Evolutionary conservation across 2,888 invertebrate genomes (phyloP).

Genomic region (Nephrotoma flavescens): DNA sequence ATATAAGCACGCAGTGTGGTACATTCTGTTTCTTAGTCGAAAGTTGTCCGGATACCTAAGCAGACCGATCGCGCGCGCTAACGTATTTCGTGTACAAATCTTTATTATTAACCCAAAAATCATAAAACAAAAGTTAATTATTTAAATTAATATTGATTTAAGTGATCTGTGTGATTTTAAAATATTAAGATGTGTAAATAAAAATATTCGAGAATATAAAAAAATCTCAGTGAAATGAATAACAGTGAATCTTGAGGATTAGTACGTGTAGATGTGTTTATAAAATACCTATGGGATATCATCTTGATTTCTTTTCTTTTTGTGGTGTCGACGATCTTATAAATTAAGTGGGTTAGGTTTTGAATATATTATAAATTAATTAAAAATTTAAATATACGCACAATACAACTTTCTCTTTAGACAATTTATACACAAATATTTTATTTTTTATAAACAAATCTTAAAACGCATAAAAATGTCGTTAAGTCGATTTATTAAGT

Average conservation of each 20-base stretch:
- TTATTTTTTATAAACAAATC: not conserved
- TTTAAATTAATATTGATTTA: not conserved
- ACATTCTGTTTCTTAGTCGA: not conserved
- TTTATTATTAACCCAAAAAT: not conserved
- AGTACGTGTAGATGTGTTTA: not conserved
- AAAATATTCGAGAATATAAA: not conserved
- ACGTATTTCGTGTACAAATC: not conserved
- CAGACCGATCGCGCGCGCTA: not conserved
- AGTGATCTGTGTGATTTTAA: too few relatives aligned
- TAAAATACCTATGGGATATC: too few relatives aligned
- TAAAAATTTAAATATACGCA: not conserved
- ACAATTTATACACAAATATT: not conserved
- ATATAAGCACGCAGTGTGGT: not conserved
- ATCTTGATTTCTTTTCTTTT: not conserved
- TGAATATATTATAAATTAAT: not conserved
- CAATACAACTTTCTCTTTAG: not conserved
- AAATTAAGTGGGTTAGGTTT: not conserved
- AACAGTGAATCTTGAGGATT: not conserved
- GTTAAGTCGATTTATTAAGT: not conserved
- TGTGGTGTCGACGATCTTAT: not conserved
- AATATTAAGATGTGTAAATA: not conserved
- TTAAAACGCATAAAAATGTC: not conserved
- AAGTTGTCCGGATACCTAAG: not conserved
- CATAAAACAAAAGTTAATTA: not conserved
- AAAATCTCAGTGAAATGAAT: not conserved